A percentile compares a stretch with the other conserved stretches of the same genome.
These are phyloP conservation scores for Dryas iulia DNA, from an alignment of 1,140 invertebrate species.

Conservation along the genomic window DNA sequence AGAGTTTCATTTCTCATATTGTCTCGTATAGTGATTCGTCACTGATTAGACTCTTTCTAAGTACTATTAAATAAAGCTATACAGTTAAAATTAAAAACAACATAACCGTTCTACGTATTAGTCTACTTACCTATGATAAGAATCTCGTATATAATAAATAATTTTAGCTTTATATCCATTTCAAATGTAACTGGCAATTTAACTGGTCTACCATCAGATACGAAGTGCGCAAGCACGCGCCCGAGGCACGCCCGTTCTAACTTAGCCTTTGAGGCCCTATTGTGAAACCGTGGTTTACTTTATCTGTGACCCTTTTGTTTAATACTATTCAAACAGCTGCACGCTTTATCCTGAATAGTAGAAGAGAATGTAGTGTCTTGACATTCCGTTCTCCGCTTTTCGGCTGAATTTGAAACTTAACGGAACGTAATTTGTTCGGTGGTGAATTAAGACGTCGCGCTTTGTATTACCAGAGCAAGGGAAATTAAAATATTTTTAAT, in stretches of 20 bases:
- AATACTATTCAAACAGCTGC: background rate
- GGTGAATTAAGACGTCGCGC: too few relatives aligned
- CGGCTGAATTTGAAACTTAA: too few relatives aligned
- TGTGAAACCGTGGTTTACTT: constrained; percentile 28
- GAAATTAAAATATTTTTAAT: too few relatives aligned
- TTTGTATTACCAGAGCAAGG: too few relatives aligned
- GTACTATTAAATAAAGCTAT: too few relatives aligned
- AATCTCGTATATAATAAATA: constrained; percentile 17
- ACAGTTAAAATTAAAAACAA: background rate
- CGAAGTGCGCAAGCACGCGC: constrained; percentile 26
- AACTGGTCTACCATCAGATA: constrained; percentile 24
- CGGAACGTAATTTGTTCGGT: too few relatives aligned
- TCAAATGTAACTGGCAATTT: constrained; percentile 22
- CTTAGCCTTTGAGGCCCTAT: constrained; percentile 29
- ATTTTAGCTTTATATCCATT: constrained; percentile 21
- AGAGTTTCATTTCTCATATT: too few relatives aligned
- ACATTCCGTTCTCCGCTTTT: background rate
- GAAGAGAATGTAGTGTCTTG: background rate
- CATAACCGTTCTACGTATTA: background rate
- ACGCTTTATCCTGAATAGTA: background rate
- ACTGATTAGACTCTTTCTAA: too few relatives aligned
- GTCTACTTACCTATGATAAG: background rate
- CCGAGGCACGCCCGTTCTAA: constrained; percentile 26
- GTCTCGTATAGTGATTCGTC: too few relatives aligned
- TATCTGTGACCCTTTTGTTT: constrained; percentile 27